Evolutionary conservation across 2,797 vertebrate species (phyloP).

Genomic region (Sciaenops ocellatus): DNA sequence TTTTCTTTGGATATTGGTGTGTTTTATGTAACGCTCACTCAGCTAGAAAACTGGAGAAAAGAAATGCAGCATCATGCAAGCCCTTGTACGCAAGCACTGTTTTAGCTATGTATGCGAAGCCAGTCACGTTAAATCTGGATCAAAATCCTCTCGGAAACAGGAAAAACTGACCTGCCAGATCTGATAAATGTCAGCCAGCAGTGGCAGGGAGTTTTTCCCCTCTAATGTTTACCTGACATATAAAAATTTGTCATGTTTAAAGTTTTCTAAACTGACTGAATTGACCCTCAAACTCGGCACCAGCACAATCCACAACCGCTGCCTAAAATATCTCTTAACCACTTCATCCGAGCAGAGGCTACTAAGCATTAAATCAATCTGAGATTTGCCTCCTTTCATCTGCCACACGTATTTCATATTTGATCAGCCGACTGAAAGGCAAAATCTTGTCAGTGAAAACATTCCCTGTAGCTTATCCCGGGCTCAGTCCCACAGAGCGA

Average conservation of each 20-base stretch:
- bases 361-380: slow-evolving; percentile 46
- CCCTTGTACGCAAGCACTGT: slow-evolving; percentile 45
- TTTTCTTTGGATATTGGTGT: slow-evolving; percentile 15
- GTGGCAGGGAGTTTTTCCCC: background rate
- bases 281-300: slow-evolving; percentile 28
- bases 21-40: slow-evolving; percentile 68
- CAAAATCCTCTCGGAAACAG: slow-evolving; percentile 37
- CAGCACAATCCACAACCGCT: slow-evolving; percentile 33
- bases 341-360: slow-evolving; percentile 32
- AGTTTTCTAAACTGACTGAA: slow-evolving; percentile 64
- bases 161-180: slow-evolving; percentile 46
- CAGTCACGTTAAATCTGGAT: slow-evolving; percentile 60
- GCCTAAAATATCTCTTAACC: slow-evolving; percentile 26
- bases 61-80: slow-evolving; percentile 79
- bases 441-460: slow-evolving; percentile 51
- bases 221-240: background rate
- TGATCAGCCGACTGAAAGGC: slow-evolving; percentile 49
- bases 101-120: slow-evolving; percentile 40
- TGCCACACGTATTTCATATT: slow-evolving; percentile 50
- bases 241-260: slow-evolving; percentile 39
- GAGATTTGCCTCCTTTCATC: slow-evolving; percentile 58
- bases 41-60: slow-evolving; percentile 52
- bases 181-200: slow-evolving; percentile 32
- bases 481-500: slow-evolving; percentile 53
- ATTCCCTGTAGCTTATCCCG: slow-evolving; percentile 54